A percentile compares a stretch with the other conserved stretches of the same genome.
phyloP scores from a whole-genome alignment of 92 coral and sea anemone genomes.

The Scolanthus callimorphus region DNA sequence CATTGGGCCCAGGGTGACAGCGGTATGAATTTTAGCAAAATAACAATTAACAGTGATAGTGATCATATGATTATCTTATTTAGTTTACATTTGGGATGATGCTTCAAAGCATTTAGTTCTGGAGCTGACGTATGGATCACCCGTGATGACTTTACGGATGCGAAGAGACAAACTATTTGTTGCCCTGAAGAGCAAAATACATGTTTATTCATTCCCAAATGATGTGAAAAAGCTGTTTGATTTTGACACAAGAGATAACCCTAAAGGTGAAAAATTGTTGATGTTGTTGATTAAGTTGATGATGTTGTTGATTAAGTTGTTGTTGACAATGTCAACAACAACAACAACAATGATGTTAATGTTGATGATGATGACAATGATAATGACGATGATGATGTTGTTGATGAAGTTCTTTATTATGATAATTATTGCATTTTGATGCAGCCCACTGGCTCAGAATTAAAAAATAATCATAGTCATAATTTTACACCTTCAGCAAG shows the following conservation, averaged over 20 bases:
- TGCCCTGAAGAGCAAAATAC: conserved; percentile 77
- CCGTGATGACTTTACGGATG: conserved; percentile 76
- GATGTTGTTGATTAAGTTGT: too few relatives aligned
- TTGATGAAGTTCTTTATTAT: too few relatives aligned
- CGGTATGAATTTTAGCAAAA: background rate
- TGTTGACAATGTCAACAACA: too few relatives aligned
- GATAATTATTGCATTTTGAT: too few relatives aligned
- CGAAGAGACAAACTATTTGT: conserved; percentile 84
- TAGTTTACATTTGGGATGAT: conserved; percentile 98
- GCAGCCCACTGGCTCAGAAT: too few relatives aligned
- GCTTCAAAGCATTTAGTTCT: conserved; percentile 67
- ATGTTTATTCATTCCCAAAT: conserved; percentile 85
- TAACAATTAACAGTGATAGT: background rate
- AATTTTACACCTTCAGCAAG: too few relatives aligned
- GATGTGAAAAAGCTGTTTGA: conserved; percentile 76
- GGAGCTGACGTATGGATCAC: conserved; percentile 90
- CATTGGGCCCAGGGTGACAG: too few relatives aligned
- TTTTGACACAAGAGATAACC: conserved; percentile 95
- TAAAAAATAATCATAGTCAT: too few relatives aligned
- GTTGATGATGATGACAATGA: too few relatives aligned
- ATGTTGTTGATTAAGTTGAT: too few relatives aligned
- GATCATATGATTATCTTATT: background rate
- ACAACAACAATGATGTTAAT: too few relatives aligned
- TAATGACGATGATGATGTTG: too few relatives aligned
- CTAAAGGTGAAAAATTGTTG: conserved; percentile 56